Evolutionary conservation across 2,888 invertebrate species (phyloP).

Genomic region (Coleophora flavipennella): DNA sequence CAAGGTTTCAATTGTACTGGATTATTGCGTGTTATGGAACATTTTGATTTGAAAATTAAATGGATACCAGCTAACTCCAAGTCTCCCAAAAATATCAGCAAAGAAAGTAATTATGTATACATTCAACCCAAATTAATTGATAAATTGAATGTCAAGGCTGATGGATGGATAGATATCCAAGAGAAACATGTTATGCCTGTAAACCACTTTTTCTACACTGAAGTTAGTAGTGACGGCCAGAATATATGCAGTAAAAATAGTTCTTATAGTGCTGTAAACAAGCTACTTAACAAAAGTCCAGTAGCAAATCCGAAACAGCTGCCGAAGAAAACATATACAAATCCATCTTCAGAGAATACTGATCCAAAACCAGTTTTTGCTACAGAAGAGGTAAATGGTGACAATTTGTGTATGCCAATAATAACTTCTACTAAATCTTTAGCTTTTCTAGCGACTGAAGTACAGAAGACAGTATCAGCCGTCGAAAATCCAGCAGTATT

Average conservation of each 20-base stretch:
- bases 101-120: slow-evolving; percentile 26
- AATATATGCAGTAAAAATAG: too few relatives aligned
- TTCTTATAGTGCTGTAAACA: too few relatives aligned
- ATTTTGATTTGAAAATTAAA: slow-evolving; percentile 40
- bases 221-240: too few relatives aligned
- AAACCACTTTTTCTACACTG: too few relatives aligned
- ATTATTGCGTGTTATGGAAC: slow-evolving; percentile 45
- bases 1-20: slow-evolving; percentile 41
- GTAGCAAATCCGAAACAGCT: slow-evolving; percentile 56
- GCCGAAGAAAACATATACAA: slow-evolving; percentile 29
- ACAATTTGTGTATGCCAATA: slow-evolving; percentile 33
- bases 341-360: too few relatives aligned
- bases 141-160: slow-evolving; percentile 11
- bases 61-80: slow-evolving; percentile 31
- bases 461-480: not conserved
- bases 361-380: not conserved
- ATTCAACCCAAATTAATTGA: too few relatives aligned
- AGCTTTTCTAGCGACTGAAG: slow-evolving; percentile 17
- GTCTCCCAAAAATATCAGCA: slow-evolving; percentile 7
- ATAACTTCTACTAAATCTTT: slow-evolving; percentile 47
- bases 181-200: not conserved
- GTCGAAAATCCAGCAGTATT: not conserved
- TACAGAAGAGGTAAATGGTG: slow-evolving; percentile 9
- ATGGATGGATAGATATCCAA: slow-evolving; percentile 26
- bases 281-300: slow-evolving; percentile 42